A percentile compares a stretch with the other conserved stretches of the same genome.
These are phyloP conservation scores for Dromiciops gliroides DNA, from an alignment of 2,113 vertebrate species.

Conservation along the genomic window DNA sequence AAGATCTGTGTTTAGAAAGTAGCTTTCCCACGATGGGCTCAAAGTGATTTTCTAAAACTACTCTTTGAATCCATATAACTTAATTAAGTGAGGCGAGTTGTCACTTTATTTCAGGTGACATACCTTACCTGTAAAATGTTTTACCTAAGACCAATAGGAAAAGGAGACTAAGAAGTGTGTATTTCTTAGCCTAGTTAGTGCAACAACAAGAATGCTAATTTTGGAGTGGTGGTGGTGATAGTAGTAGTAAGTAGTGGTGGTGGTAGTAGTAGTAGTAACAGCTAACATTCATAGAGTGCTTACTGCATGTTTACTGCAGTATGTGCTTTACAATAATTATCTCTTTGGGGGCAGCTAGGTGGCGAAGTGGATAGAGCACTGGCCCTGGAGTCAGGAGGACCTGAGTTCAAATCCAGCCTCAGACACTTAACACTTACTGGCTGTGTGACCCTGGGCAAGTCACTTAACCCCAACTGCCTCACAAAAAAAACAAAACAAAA, in stretches of 20 bases:
- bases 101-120: background rate
- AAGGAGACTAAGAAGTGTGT: background rate
- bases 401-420: too few species aligned
- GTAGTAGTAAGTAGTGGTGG: background rate
- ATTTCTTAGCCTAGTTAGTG: background rate
- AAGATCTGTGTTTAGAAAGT: conserved; percentile 26
- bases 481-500: too few species aligned
- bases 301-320: background rate
- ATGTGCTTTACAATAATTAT: background rate
- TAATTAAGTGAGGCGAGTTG: background rate
- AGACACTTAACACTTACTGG: too few species aligned
- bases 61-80: background rate
- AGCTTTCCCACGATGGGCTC: background rate
- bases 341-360: too few species aligned
- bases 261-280: background rate
- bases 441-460: too few species aligned
- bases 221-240: background rate
- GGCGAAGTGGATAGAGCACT: too few species aligned
- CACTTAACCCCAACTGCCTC: too few species aligned
- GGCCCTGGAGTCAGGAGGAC: too few species aligned
- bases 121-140: background rate
- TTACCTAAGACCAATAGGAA: background rate
- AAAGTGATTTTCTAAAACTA: background rate
- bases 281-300: background rate
- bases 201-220: background rate